Evolutionary conservation across 2,113 vertebrate genomes (phyloP).

Genomic region (Tragulus kanchil): DNA sequence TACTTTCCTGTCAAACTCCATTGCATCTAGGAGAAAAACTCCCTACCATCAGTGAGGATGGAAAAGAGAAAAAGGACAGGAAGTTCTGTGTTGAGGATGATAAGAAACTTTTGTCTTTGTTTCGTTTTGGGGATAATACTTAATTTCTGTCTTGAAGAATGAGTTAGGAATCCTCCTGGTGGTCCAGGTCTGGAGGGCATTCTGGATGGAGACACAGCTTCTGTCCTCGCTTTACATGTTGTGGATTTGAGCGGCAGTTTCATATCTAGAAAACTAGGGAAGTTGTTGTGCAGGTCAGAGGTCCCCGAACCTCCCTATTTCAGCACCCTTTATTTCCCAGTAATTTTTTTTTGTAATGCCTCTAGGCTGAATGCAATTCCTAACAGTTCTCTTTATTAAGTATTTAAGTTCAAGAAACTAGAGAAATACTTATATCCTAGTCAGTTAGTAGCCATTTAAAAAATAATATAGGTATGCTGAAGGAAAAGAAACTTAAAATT

Average conservation of each 20-base stretch:
- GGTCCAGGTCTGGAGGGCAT: not conserved
- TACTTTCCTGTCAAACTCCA: not conserved
- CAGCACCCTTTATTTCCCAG: not conserved
- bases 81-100: not conserved
- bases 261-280: not conserved
- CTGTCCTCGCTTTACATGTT: not conserved
- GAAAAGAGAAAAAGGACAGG: not conserved
- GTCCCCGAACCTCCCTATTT: not conserved
- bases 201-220: too few relatives aligned
- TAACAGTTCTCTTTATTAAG: not conserved
- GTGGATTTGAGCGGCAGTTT: not conserved
- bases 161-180: not conserved
- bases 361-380: not conserved
- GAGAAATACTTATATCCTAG: not conserved
- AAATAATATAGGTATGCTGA: not conserved
- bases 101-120: not conserved
- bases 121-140: not conserved
- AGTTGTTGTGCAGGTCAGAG: not conserved
- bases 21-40: not conserved
- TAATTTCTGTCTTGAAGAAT: not conserved
- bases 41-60: rapidly evolving
- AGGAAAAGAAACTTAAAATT: not conserved
- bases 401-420: not conserved
- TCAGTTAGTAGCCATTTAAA: not conserved
- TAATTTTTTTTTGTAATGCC: not conserved